phyloP scores from a whole-genome alignment of 2,888 invertebrate genomes.

The Orgyia antiqua region DNA sequence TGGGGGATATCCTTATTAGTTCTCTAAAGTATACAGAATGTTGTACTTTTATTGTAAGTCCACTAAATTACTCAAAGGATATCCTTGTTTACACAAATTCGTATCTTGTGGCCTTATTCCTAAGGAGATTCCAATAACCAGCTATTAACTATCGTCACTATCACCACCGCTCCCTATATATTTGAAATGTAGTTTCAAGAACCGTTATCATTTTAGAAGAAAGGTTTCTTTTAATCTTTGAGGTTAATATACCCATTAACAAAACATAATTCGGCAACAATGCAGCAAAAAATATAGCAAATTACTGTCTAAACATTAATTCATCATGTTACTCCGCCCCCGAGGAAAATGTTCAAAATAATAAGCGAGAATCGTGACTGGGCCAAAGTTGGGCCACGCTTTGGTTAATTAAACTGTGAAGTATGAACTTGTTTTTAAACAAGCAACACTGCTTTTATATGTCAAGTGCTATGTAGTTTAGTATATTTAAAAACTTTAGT shows the following conservation, averaged over 20 bases:
- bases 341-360: slow-evolving; percentile 34
- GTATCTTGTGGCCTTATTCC: neutral
- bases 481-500: too few species aligned
- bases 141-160: too few species aligned
- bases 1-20: slow-evolving; percentile 3
- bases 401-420: slow-evolving; percentile 29
- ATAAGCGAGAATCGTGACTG: slow-evolving; percentile 41
- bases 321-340: slow-evolving; percentile 50
- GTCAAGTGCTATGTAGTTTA: slow-evolving; percentile 6
- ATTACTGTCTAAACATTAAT: slow-evolving; percentile 58
- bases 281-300: slow-evolving; percentile 49
- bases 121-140: slow-evolving; percentile 6
- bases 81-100: slow-evolving; percentile 1
- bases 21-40: neutral
- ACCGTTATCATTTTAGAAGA: slow-evolving; percentile 25
- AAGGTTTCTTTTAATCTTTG: slow-evolving; percentile 24
- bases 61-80: slow-evolving; percentile 2
- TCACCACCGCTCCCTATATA: slow-evolving; percentile 10
- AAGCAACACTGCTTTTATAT: slow-evolving; percentile 14
- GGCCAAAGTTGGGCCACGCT: slow-evolving; percentile 23
- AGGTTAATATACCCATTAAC: slow-evolving; percentile 39
- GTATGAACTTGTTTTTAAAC: slow-evolving; percentile 14
- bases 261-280: slow-evolving; percentile 37
- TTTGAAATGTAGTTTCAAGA: slow-evolving; percentile 17
- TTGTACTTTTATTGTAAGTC: too few species aligned